Evolutionary conservation across 1,140 invertebrate species (phyloP).

Genomic region (Geopemphigus sp.): DNA sequence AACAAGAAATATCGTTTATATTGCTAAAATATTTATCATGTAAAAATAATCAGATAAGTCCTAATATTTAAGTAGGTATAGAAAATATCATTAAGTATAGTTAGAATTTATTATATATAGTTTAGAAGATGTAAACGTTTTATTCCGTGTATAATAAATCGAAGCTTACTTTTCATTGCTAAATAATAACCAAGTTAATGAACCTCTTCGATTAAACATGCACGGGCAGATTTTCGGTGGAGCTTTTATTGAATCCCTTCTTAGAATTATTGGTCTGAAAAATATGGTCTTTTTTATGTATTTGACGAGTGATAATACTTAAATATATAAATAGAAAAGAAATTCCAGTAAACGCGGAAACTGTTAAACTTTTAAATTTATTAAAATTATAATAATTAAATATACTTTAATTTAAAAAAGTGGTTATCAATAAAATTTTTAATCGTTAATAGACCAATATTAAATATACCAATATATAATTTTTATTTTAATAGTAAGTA

Average conservation of each 20-base stretch:
- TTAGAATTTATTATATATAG: neutral
- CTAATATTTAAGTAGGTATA: neutral
- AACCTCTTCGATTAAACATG: conserved; percentile 39
- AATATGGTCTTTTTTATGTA: conserved; percentile 28
- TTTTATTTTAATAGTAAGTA: neutral
- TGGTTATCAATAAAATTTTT: neutral
- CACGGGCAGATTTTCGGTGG: conserved; percentile 23
- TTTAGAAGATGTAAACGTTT: neutral
- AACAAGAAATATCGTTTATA: neutral
- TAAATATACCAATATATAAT: neutral
- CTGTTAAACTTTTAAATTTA: neutral
- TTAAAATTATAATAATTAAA: neutral
- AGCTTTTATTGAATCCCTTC: conserved; percentile 29
- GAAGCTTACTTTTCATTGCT: conserved; percentile 43
- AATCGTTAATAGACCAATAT: neutral
- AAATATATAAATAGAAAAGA: neutral
- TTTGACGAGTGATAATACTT: neutral
- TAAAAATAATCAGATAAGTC: neutral
- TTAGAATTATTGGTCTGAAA: conserved; percentile 37
- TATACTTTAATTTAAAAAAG: neutral
- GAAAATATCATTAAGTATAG: neutral
- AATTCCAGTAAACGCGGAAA: neutral
- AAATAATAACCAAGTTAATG: conserved; percentile 45
- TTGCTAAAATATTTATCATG: neutral
- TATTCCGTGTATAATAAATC: conserved; percentile 4